Evolutionary conservation across 1,140 invertebrate species (phyloP).

Genomic region (Saccostrea echinata): DNA sequence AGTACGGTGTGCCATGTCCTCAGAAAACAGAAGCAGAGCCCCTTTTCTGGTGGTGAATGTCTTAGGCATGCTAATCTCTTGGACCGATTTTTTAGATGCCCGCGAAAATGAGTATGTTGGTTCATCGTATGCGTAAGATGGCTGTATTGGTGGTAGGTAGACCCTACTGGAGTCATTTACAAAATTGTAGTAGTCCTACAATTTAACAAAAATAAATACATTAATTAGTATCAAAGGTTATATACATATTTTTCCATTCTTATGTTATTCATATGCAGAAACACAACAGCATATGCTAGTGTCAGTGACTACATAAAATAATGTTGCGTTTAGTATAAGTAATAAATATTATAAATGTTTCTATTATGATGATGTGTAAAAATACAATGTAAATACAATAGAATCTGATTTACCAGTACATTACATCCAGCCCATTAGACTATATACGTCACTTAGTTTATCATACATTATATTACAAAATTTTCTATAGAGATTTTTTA

Average conservation of each 20-base stretch:
- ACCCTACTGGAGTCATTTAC: conserved; percentile 63
- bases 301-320: no score
- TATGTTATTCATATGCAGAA: no score
- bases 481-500: no score
- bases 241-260: neutral
- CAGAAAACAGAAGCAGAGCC: conserved; percentile 78
- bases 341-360: no score
- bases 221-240: neutral
- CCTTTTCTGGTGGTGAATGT: conserved; percentile 79
- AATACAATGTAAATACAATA: no score
- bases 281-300: no score
- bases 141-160: conserved; percentile 65
- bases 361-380: no score
- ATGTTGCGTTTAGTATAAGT: no score
- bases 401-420: no score
- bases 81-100: conserved; percentile 24
- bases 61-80: conserved; percentile 74
- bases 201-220: neutral
- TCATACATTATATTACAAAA: no score
- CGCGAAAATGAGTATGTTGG: conserved; percentile 54
- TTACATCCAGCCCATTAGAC: no score
- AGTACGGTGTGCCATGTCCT: conserved; percentile 73
- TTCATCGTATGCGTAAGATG: conserved; percentile 51
- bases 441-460: no score
- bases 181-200: conserved; percentile 79